A percentile compares a stretch with the other conserved stretches of the same genome.
Conservation (phyloP, 2,888 invertebrate species). For the Cosmorhoe ocellata region DNA sequence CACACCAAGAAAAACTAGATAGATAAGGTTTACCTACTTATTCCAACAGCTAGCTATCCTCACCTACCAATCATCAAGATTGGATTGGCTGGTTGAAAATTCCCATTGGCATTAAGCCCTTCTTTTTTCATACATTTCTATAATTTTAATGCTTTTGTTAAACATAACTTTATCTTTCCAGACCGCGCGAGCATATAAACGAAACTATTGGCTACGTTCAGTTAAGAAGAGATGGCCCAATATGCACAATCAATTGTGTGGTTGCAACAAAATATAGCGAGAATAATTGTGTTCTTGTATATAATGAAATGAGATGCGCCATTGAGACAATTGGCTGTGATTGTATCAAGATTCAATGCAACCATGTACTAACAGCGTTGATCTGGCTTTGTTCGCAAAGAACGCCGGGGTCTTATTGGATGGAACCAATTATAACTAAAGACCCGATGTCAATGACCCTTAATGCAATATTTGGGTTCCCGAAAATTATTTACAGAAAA, state of each 20-base stretch:
- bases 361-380: not conserved
- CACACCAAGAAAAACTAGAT: too few relatives aligned
- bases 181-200: not conserved
- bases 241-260: not conserved
- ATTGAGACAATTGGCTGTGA: not conserved
- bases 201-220: conserved; percentile 3
- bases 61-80: too few relatives aligned
- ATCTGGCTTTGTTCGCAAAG: not conserved
- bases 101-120: too few relatives aligned
- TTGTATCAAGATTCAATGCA: not conserved
- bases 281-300: not conserved
- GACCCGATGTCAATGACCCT: not conserved
- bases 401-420: not conserved
- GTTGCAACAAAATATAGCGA: not conserved
- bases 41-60: too few relatives aligned
- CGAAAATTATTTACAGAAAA: not conserved
- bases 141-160: too few relatives aligned
- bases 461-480: not conserved
- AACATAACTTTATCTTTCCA: too few relatives aligned
- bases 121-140: not conserved
- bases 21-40: too few relatives aligned
- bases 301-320: not conserved
- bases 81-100: too few relatives aligned
- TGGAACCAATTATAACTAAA: not conserved
- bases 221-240: not conserved